These are phyloP conservation scores for Leptinotarsa lineolata DNA, from an alignment of 1,140 invertebrate species.

Conservation along the genomic window DNA sequence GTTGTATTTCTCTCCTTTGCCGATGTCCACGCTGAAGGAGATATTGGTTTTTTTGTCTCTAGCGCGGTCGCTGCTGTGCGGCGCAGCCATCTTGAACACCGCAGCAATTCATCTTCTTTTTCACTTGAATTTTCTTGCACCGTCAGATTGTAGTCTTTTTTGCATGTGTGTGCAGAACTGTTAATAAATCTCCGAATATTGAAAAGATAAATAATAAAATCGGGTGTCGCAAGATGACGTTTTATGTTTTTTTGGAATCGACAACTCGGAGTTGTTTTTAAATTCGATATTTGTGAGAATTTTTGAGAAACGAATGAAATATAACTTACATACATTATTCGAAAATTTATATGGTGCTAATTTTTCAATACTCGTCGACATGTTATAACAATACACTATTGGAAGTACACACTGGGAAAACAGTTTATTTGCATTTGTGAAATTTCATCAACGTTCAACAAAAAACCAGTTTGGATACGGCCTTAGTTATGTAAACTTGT, in stretches of 20 bases:
- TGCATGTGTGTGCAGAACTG: constrained; percentile 19
- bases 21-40: constrained; percentile 44
- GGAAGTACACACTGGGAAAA: no score
- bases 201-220: constrained; percentile 23
- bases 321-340: no score
- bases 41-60: constrained; percentile 45
- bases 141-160: constrained; percentile 31
- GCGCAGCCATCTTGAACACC: constrained; percentile 48
- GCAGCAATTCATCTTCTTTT: constrained; percentile 49
- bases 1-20: constrained; percentile 45
- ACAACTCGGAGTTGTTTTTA: neutral
- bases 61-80: constrained; percentile 37
- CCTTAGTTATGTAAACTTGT: no score
- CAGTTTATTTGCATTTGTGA: no score
- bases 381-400: no score
- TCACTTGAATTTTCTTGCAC: constrained; percentile 45
- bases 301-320: no score
- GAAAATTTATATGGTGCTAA: no score
- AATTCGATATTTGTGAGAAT: neutral
- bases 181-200: constrained; percentile 23
- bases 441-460: no score
- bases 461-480: no score
- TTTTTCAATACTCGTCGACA: no score
- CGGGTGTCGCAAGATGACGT: neutral
- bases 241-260: neutral